These are phyloP conservation scores for Ptiloglossa arizonensis DNA, from an alignment of 1,140 invertebrate genomes.

Conservation along the genomic window DNA sequence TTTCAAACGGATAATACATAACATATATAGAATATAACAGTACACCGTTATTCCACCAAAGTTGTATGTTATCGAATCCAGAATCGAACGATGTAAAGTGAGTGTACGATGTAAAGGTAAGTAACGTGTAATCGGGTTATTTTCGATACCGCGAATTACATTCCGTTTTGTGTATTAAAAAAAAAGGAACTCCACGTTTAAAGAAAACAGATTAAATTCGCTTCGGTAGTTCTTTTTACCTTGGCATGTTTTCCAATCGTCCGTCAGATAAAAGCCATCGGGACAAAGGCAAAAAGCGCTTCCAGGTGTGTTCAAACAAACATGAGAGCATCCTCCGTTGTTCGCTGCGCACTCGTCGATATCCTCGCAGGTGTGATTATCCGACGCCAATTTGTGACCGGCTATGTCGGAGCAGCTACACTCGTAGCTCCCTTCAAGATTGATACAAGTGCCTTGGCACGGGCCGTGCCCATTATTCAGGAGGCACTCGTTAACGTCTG, in stretches of 20 bases:
- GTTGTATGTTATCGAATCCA: too few species aligned
- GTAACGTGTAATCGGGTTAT: too few species aligned
- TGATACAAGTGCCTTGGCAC: constrained; percentile 86
- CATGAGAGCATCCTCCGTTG: constrained; percentile 83
- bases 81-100: too few species aligned
- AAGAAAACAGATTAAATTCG: background rate
- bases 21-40: too few species aligned
- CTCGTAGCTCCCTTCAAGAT: constrained; percentile 84
- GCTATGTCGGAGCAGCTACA: constrained; percentile 84
- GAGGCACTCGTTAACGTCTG: constrained; percentile 86
- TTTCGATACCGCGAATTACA: too few species aligned
- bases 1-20: too few species aligned
- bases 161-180: too few species aligned
- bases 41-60: too few species aligned
- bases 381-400: constrained; percentile 83
- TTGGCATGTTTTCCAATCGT: constrained; percentile 82
- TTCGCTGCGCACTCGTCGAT: constrained; percentile 84
- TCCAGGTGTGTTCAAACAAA: constrained; percentile 84
- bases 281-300: constrained; percentile 85
- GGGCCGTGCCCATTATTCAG: constrained; percentile 86
- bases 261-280: constrained; percentile 81
- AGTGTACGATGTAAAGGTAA: too few species aligned
- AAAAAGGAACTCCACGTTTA: too few species aligned
- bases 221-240: constrained; percentile 66
- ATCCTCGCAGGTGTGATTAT: constrained; percentile 83